phyloP scores from a whole-genome alignment of 2,888 invertebrate species.

The Apotomis capreana region DNA sequence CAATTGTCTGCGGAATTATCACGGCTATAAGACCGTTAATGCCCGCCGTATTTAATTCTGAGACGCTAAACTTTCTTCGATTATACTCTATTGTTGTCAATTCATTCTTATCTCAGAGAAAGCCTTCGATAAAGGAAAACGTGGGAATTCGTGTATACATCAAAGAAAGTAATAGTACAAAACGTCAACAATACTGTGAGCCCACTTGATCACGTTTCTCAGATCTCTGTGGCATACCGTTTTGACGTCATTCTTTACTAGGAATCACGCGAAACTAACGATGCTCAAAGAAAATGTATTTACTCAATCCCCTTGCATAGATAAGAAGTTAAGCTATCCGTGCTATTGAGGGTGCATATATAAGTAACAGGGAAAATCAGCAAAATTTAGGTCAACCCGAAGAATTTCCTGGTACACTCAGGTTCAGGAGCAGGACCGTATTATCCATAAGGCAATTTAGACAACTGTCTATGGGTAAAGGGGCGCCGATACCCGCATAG shows the following conservation, averaged over 20 bases:
- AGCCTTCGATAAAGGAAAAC: slow-evolving; percentile 77
- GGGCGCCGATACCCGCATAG: no score
- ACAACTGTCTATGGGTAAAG: no score
- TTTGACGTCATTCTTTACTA: slow-evolving; percentile 48
- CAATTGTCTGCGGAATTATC: slow-evolving; percentile 37
- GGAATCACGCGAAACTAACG: slow-evolving; percentile 14
- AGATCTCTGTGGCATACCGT: slow-evolving; percentile 57
- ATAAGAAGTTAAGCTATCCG: slow-evolving; percentile 15
- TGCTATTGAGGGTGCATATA: slow-evolving; percentile 35
- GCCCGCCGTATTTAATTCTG: slow-evolving; percentile 38
- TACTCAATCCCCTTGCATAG: slow-evolving; percentile 12
- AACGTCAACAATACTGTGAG: slow-evolving; percentile 60
- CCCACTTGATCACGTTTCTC: slow-evolving; percentile 66
- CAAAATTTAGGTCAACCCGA: slow-evolving; percentile 16
- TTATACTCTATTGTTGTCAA: slow-evolving; percentile 65
- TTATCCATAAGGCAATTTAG: no score
- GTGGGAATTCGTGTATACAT: slow-evolving; percentile 65
- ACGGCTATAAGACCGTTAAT: slow-evolving; percentile 38
- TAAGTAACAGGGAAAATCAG: slow-evolving; percentile 16
- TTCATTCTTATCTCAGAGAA: slow-evolving; percentile 75
- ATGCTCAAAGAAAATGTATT: slow-evolving; percentile 26
- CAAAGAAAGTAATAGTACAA: slow-evolving; percentile 69
- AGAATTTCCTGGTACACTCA: not conserved
- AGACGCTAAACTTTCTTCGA: slow-evolving; percentile 60
- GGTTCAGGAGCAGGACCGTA: no score